Conservation (phyloP, 2,888 invertebrate genomes). For the Acrocyrtus sp. region DNA sequence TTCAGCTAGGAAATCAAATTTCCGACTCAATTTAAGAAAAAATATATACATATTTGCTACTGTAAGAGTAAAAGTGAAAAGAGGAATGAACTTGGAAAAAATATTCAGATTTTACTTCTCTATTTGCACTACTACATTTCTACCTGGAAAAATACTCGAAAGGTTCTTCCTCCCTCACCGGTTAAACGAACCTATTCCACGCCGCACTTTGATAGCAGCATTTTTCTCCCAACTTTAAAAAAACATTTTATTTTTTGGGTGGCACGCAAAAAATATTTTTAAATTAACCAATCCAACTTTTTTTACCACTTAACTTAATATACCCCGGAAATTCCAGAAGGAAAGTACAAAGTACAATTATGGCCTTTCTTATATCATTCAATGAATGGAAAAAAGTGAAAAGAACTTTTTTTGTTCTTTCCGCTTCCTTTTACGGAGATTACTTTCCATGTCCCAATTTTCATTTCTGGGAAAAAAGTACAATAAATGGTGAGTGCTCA, state of each 20-base stretch:
- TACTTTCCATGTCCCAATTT: conserved; percentile 5
- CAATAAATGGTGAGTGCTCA: background rate
- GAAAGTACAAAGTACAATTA: background rate
- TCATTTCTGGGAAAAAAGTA: background rate
- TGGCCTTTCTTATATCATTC: background rate
- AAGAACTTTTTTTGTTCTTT: too few species aligned
- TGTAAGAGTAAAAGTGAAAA: too few species aligned
- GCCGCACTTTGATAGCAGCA: too few species aligned
- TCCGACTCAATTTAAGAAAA: too few species aligned
- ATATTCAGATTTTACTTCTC: conserved; percentile 10
- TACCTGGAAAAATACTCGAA: conserved; percentile 13
- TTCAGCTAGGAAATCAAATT: too few species aligned
- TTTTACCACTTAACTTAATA: background rate
- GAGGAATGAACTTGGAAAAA: too few species aligned
- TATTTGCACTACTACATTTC: conserved; percentile 10
- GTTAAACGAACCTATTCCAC: background rate
- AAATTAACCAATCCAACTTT: background rate
- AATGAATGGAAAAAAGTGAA: too few species aligned
- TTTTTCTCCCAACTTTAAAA: too few species aligned
- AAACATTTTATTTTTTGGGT: background rate
- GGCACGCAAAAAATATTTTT: too few species aligned
- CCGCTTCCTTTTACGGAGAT: too few species aligned
- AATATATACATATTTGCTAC: too few species aligned
- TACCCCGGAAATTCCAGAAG: background rate
- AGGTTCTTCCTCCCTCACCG: background rate